Evolutionary conservation across 2,113 vertebrate genomes (phyloP), one percentile per base, ranked within the genome.

Genomic region (Callithrix jacchus): DNA sequence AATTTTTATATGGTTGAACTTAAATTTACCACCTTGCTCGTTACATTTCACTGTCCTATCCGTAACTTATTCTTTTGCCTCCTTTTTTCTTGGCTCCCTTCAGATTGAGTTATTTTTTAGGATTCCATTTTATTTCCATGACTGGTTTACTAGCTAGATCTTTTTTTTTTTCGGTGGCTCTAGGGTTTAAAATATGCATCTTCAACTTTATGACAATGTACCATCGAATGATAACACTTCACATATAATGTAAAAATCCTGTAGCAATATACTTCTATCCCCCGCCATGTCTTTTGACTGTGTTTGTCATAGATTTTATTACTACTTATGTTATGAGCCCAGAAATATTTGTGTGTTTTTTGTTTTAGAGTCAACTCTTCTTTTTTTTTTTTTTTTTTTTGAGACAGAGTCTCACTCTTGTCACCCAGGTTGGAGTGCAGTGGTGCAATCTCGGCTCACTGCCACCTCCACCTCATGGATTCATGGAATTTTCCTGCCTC

Each of bases 41-140:
- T 82, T 58, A 35, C 52, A 52, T 92, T 37, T 52, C 42, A 21
- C 77, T 58, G 21, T n/a, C 47, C 42, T 35, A 58, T 32, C 6
- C 84, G 20, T 61, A 35, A n/a, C 56, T 58, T 64, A 40, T 84
- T 64, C 8, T 37, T 79, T 83, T 32, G 2, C 18, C 25, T 5
- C 54, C 37, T 32, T 11, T 56, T 85, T 70, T 17, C 58, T 8
- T 61, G 35, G 13, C n/a, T 30, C 58, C 52, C 58, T 84, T 79
- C 74, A 58, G 79, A 76, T 20, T 87, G 11, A 56, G 32, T 79
- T 90, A 47, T 40, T 87, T 61, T 93, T 74, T 47, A 70, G 47
- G 54, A 92, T 96, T 88, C 49, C 30, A 42, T 95, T 86, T 90
- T 86, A 80, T 84, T 42, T 83, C 47, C 30, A 23, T 23, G 42